Percentiles rank a stretch among this genome's conserved stretches.
Evolutionary conservation across 2,797 vertebrate genomes (phyloP).

Genomic region (Siniperca obscura): DNA sequence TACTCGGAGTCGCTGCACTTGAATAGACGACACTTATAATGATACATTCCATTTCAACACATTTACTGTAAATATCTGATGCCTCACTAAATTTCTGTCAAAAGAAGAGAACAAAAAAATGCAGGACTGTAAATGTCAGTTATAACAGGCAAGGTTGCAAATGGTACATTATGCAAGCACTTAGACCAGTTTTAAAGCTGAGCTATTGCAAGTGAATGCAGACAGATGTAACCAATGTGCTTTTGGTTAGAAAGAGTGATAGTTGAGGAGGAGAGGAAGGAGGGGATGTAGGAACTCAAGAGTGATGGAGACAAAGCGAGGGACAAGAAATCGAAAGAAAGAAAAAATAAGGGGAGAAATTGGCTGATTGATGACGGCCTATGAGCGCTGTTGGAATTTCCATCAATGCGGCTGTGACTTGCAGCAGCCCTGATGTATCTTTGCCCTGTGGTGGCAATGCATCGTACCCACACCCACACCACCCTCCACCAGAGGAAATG

Average conservation of each 20-base stretch:
- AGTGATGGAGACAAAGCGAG: conserved; percentile 18
- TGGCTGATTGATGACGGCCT: conserved; percentile 12
- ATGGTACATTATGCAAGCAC: conserved; percentile 21
- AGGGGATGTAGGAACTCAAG: not conserved
- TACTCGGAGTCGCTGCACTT: not conserved
- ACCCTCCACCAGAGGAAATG: conserved; percentile 9
- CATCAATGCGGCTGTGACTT: conserved; percentile 8
- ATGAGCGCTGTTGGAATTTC: conserved; percentile 12
- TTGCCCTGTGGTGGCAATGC: conserved; percentile 10
- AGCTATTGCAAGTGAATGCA: conserved; percentile 17
- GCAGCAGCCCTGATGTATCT: conserved; percentile 19
- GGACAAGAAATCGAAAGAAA: not conserved
- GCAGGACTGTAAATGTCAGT: not conserved
- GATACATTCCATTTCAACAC: conserved; percentile 19
- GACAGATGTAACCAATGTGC: conserved; percentile 17
- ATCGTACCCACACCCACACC: not conserved
- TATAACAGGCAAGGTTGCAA: not conserved
- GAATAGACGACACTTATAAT: conserved; percentile 6
- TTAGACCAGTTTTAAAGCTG: conserved; percentile 24
- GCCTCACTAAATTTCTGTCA: conserved; percentile 2
- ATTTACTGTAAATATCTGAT: conserved; percentile 45
- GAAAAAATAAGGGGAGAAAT: conserved; percentile 8
- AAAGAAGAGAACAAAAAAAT: conserved; percentile 5
- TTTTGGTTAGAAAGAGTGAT: conserved; percentile 7
- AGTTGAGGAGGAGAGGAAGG: not conserved